Percentiles rank a stretch among this genome's conserved stretches.
phyloP scores from a whole-genome alignment of 1,140 invertebrate species.

The Acarapis woodi region DNA sequence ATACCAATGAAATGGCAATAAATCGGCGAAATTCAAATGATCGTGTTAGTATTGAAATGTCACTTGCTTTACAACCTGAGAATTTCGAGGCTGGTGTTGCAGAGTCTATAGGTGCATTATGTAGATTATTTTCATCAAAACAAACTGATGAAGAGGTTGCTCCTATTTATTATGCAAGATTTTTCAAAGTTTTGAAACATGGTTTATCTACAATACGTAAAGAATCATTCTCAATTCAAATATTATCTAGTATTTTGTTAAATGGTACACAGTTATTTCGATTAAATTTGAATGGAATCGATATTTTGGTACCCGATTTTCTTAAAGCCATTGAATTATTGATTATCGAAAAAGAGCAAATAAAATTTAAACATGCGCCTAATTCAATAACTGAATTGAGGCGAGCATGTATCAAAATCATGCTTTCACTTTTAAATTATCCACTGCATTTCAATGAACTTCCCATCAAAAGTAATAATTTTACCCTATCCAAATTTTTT shows the following conservation, averaged over 20 bases:
- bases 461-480: slow-evolving; percentile 24
- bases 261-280: slow-evolving; percentile 51
- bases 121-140: slow-evolving; percentile 81
- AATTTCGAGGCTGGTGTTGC: slow-evolving; percentile 45
- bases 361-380: not conserved
- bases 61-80: slow-evolving; percentile 12
- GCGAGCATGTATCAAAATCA: slow-evolving; percentile 56
- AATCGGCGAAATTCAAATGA: not conserved
- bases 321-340: slow-evolving; percentile 63
- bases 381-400: slow-evolving; percentile 37
- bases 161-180: slow-evolving; percentile 70
- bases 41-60: slow-evolving; percentile 8
- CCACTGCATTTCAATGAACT: slow-evolving; percentile 50
- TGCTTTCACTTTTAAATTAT: slow-evolving; percentile 58
- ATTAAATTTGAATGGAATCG: slow-evolving; percentile 68
- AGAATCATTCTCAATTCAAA: slow-evolving; percentile 16
- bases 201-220: slow-evolving; percentile 26
- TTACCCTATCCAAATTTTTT: slow-evolving; percentile 1
- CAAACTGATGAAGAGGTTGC: slow-evolving; percentile 81
- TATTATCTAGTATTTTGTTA: slow-evolving; percentile 41
- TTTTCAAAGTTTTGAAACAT: slow-evolving; percentile 66
- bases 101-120: slow-evolving; percentile 75
- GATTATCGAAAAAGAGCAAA: slow-evolving; percentile 17
- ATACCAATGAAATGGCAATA: not conserved
- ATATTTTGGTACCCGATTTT: slow-evolving; percentile 60